Evolutionary conservation across 1,140 invertebrate genomes (phyloP).

Genomic region (Papilio aristodemus): DNA sequence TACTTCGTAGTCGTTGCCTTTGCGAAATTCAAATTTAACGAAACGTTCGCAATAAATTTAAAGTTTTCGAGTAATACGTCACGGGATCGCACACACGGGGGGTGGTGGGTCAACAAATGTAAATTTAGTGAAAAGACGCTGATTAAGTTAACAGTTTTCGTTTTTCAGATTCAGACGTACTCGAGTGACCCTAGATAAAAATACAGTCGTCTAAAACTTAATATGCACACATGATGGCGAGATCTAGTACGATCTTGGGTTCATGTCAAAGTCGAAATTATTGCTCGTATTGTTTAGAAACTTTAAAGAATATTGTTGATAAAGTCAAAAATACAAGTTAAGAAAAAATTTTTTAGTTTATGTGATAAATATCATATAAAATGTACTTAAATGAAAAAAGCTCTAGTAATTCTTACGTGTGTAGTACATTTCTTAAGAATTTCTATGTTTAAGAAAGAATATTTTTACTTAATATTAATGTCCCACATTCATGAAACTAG

Average conservation of each 20-base stretch:
- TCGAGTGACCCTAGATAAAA: neutral
- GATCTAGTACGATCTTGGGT: neutral
- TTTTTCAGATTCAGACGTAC: neutral
- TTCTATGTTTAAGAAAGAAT: too few relatives aligned
- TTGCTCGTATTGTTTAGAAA: too few relatives aligned
- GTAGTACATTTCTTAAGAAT: too few relatives aligned
- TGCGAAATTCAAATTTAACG: constrained; percentile 47
- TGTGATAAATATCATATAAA: too few relatives aligned
- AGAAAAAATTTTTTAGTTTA: too few relatives aligned
- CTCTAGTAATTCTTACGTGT: too few relatives aligned
- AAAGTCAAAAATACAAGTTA: too few relatives aligned
- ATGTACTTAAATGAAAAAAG: too few relatives aligned
- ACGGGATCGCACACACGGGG: constrained; percentile 23
- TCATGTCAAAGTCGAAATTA: too few relatives aligned
- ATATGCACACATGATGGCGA: neutral
- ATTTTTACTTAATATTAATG: neutral
- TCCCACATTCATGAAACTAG: neutral
- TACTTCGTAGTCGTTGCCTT: constrained; percentile 37
- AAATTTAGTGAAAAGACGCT: constrained; percentile 38
- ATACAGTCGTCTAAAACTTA: neutral
- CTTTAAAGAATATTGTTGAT: too few relatives aligned
- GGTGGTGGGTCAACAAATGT: constrained; percentile 19
- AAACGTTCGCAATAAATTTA: constrained; percentile 40
- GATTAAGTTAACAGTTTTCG: constrained; percentile 35
- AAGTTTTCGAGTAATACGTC: constrained; percentile 37